A percentile compares a stretch with the other conserved stretches of the same genome.
Conservation (phyloP, 2,113 vertebrate species). For the Brachypteracias leptosomus region DNA sequence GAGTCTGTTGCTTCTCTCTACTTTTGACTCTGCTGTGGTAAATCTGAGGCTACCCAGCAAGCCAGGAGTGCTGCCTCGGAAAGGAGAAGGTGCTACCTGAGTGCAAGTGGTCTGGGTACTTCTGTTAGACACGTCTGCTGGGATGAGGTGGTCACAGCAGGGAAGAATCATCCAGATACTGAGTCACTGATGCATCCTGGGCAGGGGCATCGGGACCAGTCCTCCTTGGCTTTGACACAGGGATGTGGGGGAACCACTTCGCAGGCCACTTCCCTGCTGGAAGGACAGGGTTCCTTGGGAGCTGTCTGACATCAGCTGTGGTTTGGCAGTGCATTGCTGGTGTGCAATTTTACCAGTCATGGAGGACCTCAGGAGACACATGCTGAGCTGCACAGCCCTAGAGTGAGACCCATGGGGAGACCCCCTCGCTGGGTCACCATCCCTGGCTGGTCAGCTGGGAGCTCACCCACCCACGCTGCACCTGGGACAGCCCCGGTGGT, state of each 20-base stretch:
- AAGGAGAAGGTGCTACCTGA: not conserved
- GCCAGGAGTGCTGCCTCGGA: not conserved
- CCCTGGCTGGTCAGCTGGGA: not conserved
- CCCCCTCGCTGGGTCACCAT: not conserved
- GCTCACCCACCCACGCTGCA: not conserved
- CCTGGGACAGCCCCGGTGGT: rapidly evolving
- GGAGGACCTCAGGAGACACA: not conserved
- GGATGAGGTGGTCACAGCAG: not conserved
- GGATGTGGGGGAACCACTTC: not conserved
- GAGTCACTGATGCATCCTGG: not conserved
- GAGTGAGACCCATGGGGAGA: too few species aligned
- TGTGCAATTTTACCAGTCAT: not conserved
- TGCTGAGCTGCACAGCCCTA: not conserved
- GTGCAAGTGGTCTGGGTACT: not conserved
- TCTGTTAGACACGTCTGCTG: not conserved
- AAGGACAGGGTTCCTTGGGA: not conserved
- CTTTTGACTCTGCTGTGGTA: not conserved
- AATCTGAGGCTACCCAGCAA: not conserved
- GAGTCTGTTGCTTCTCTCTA: not conserved
- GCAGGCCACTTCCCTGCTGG: not conserved
- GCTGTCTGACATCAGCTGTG: not conserved
- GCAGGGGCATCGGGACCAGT: not conserved
- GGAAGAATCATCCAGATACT: not conserved
- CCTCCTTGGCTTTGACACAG: not conserved
- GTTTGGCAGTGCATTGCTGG: not conserved